These are phyloP conservation scores for Vulpes vulpes DNA, from an alignment of 2,113 vertebrate genomes.

Conservation along the genomic window DNA sequence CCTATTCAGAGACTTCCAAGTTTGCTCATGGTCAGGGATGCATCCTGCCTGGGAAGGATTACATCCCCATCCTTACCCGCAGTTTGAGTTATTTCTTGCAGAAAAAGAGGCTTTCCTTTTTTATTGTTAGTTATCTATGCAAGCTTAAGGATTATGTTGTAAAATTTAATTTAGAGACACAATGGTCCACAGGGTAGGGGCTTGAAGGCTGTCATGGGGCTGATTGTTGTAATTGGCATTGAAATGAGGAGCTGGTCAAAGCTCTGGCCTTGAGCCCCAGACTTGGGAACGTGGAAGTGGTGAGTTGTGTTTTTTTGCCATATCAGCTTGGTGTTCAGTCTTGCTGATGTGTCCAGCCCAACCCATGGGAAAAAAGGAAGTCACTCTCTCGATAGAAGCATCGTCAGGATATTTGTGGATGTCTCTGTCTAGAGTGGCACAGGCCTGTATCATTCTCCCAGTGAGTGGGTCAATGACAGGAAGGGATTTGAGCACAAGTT, in stretches of 20 bases:
- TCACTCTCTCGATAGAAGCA: slow-evolving; percentile 2
- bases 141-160: neutral
- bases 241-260: neutral
- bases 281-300: slow-evolving; percentile 70
- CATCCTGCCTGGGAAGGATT: neutral
- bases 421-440: neutral
- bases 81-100: neutral
- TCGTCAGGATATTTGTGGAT: slow-evolving; percentile 28
- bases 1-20: neutral
- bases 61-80: neutral
- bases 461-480: neutral
- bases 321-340: slow-evolving; percentile 50
- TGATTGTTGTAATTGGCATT: neutral
- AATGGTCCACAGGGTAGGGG: neutral
- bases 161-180: neutral
- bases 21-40: neutral
- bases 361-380: slow-evolving; percentile 79
- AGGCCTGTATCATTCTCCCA: neutral
- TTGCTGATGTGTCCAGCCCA: slow-evolving; percentile 67
- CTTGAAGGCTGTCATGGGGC: neutral
- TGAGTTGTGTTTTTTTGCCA: slow-evolving; percentile 28
- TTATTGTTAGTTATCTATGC: neutral
- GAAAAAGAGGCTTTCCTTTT: neutral
- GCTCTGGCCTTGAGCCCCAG: neutral
- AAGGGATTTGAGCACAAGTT: rapidly evolving